phyloP scores from a whole-genome alignment of 2,113 vertebrate species.

The Microcebus lehilahytsara region DNA sequence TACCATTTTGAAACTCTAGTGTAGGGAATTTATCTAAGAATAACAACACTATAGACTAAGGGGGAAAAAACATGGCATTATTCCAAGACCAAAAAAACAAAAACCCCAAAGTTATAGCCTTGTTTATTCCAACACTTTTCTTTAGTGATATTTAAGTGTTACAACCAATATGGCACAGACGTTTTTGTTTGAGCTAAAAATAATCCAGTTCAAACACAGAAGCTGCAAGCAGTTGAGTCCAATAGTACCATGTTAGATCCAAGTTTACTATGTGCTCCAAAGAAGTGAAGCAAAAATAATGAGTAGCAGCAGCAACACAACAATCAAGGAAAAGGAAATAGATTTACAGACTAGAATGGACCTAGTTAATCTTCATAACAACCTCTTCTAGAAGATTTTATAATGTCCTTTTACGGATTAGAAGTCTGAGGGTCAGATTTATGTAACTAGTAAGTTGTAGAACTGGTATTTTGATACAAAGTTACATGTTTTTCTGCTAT shows the following conservation, averaged over 20 bases:
- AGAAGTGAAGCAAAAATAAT: neutral
- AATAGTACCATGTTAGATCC: neutral
- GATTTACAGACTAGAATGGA: neutral
- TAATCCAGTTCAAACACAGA: neutral
- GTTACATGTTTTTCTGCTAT: neutral
- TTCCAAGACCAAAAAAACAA: neutral
- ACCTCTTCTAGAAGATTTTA: neutral
- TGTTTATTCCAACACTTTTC: neutral
- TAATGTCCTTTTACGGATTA: neutral
- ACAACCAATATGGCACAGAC: neutral
- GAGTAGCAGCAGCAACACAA: neutral
- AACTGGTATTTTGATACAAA: neutral
- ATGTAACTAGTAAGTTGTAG: neutral
- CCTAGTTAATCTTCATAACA: constrained; percentile 30
- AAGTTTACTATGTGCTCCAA: neutral
- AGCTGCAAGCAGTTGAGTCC: neutral
- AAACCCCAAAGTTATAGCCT: neutral
- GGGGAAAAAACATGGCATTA: neutral
- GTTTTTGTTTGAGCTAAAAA: constrained; percentile 4
- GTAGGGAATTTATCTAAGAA: constrained; percentile 1
- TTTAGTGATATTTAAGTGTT: neutral
- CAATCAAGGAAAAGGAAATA: neutral
- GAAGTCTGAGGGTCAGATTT: neutral
- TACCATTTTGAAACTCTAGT: neutral
- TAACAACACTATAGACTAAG: neutral